Base-by-base conservation (phyloP, 92 coral and sea anemone genomes). In the Phenganax subtilis region DNA sequence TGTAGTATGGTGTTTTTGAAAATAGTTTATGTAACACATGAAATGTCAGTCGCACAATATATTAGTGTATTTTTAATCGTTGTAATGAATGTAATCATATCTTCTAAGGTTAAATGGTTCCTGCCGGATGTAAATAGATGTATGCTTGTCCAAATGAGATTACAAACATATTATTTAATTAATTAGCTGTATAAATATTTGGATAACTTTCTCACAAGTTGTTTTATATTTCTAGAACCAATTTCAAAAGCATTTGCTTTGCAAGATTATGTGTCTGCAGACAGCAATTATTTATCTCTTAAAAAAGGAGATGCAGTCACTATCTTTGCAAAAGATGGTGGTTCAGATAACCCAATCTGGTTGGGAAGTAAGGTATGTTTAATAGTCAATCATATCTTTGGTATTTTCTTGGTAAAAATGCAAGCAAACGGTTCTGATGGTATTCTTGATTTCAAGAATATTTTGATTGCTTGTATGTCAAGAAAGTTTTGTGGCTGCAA, bases 221-320 rank as follows among this genome's bases (percentile, higher is more conserved):
- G 7, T 62, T 14, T 57, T 31, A 3, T 55, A 6, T 2, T 76
- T 60, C 53, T 44, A 77, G 82, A 0, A 4, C 82, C 82, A 44
- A 77, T 77, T 59, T 77, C 82, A 30, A n/a, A 28, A 3, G 82
- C 71, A 5, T 11, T 3, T 30, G 82, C 82, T 11, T 7, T 44
- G 15, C 16, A 77, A 31, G 82, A 77, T 47, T 60, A 58, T 77
- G 82, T 11, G 20, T 57, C 82, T 44, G 8, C 51, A 1, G 30
- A 60, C 47, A 29, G 16, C 28, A 59, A 60, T 15, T 60, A 77
- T 25, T 28, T 77, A 59, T 7, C 55, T 62, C 62, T 77, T 77
- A 77, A 77, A 44, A 77, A 62, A 64, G 82, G 82, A 77, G 82
- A 77, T 60, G 4, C 31, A 14, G 15, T 77, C 15, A 3, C 51